These are phyloP conservation scores for Drosophila aff. DNA, from an alignment of 1,140 invertebrate species.

Conservation along the genomic window DNA sequence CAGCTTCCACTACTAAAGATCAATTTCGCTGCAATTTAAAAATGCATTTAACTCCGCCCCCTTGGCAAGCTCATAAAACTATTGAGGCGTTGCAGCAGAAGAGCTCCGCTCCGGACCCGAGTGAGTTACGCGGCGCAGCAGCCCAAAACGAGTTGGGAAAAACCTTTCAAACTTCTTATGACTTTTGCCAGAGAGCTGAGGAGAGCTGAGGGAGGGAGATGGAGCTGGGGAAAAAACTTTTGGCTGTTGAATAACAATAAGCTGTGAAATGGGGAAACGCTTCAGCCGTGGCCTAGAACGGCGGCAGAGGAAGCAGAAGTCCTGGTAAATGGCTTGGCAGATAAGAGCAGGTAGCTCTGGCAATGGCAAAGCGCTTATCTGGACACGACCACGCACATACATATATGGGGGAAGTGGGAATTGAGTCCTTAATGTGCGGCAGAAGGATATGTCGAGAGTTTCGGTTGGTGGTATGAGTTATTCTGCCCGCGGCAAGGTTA, in stretches of 20 bases:
- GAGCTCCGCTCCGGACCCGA: slow-evolving; percentile 13
- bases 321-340: slow-evolving; percentile 66
- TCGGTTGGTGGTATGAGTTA: slow-evolving; percentile 9
- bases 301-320: slow-evolving; percentile 18
- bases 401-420: neutral
- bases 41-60: slow-evolving; percentile 60
- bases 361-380: slow-evolving; percentile 50
- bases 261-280: slow-evolving; percentile 63
- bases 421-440: neutral
- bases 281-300: slow-evolving; percentile 10
- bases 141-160: slow-evolving; percentile 67
- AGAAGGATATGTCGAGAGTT: slow-evolving; percentile 1
- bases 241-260: slow-evolving; percentile 78
- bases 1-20: slow-evolving; percentile 61
- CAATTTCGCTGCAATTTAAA: slow-evolving; percentile 74
- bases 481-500: slow-evolving; percentile 9
- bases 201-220: slow-evolving; percentile 3
- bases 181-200: slow-evolving; percentile 49
- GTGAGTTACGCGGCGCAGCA: slow-evolving; percentile 53
- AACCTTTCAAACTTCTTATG: slow-evolving; percentile 79
- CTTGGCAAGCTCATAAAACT: slow-evolving; percentile 12
- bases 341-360: slow-evolving; percentile 57
- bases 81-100: slow-evolving; percentile 15
- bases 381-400: slow-evolving; percentile 28
- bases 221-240: slow-evolving; percentile 50